These are phyloP conservation scores for Sphenodon punctatus DNA, from an alignment of 2,797 vertebrate species.

Conservation along the genomic window DNA sequence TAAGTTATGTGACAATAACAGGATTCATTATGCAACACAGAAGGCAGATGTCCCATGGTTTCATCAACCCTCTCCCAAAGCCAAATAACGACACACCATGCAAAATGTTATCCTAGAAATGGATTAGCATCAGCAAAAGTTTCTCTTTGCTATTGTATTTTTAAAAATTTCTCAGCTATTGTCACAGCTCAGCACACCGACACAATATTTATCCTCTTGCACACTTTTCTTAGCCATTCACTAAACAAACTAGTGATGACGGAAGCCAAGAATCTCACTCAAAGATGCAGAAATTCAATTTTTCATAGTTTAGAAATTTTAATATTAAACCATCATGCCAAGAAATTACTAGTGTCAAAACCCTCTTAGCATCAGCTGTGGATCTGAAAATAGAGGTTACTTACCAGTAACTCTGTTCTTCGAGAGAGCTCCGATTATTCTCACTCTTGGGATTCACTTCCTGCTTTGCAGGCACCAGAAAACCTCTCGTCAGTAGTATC, in stretches of 20 bases:
- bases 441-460: no score
- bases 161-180: slow-evolving; percentile 28
- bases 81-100: slow-evolving; percentile 26
- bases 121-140: slow-evolving; percentile 33
- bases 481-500: no score
- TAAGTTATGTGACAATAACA: background rate
- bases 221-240: slow-evolving; percentile 21
- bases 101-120: background rate
- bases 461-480: no score
- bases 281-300: background rate
- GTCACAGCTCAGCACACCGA: slow-evolving; percentile 35
- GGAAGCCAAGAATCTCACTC: slow-evolving; percentile 30
- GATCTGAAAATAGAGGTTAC: no score
- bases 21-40: slow-evolving; percentile 33
- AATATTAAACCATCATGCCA: background rate
- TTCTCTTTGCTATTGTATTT: slow-evolving; percentile 19
- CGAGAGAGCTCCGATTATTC: no score
- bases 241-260: slow-evolving; percentile 24
- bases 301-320: slow-evolving; percentile 24
- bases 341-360: slow-evolving; percentile 21
- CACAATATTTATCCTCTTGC: slow-evolving; percentile 40
- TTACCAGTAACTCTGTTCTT: no score
- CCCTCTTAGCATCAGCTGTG: background rate
- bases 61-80: slow-evolving; percentile 28
- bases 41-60: slow-evolving; percentile 37